A percentile compares a stretch with the other conserved stretches of the same genome.
Conservation (phyloP, 2,797 vertebrate genomes). For the Dendrocincla tyrannina region DNA sequence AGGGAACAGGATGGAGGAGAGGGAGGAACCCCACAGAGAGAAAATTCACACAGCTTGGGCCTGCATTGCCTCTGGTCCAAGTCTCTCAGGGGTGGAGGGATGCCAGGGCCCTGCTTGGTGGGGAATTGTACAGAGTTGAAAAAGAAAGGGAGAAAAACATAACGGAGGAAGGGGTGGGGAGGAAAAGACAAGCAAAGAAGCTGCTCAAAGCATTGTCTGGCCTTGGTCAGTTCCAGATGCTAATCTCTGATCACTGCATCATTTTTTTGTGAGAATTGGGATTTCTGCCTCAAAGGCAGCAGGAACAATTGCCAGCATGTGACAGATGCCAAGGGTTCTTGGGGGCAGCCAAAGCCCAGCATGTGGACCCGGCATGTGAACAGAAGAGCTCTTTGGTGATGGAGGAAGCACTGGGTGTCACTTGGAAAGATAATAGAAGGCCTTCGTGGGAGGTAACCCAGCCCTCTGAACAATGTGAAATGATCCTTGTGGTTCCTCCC, state of each 20-base stretch:
- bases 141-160: slow-evolving; percentile 36
- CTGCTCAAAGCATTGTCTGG: slow-evolving; percentile 29
- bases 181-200: background rate
- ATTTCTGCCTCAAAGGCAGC: slow-evolving; percentile 45
- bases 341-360: slow-evolving; percentile 4
- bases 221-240: slow-evolving; percentile 53
- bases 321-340: slow-evolving; percentile 13
- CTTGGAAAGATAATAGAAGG: slow-evolving; percentile 26
- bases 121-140: background rate
- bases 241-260: slow-evolving; percentile 31
- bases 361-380: background rate
- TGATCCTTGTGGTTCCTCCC: background rate
- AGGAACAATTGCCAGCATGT: slow-evolving; percentile 10
- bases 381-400: slow-evolving; percentile 34
- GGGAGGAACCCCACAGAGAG: background rate
- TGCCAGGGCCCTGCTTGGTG: background rate
- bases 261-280: slow-evolving; percentile 32
- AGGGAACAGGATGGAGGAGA: background rate
- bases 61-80: background rate
- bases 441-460: background rate
- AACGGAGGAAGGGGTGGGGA: background rate
- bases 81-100: background rate
- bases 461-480: slow-evolving; percentile 1
- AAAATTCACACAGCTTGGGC: background rate
- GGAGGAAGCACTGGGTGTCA: background rate